phyloP scores from a whole-genome alignment of 92 coral and sea anemone genomes.

The Heteractis magnifica region DNA sequence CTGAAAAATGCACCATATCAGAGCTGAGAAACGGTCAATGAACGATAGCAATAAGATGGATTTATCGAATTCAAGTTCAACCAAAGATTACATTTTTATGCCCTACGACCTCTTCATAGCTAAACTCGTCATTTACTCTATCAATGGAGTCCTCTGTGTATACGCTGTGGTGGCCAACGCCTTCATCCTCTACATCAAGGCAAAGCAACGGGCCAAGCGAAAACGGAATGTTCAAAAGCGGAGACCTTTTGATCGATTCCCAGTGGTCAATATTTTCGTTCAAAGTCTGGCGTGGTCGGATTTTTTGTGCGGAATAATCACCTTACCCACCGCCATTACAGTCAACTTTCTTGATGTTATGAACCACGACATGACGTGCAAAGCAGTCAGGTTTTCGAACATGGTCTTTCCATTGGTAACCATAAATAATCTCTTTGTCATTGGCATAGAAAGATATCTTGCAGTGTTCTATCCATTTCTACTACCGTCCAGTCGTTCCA shows the following conservation, averaged over 20 bases:
- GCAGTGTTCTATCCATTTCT: conserved; percentile 11
- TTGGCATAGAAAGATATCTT: conserved; percentile 14
- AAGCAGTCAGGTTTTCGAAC: background rate
- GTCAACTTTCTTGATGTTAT: background rate
- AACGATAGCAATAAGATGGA: too few relatives aligned
- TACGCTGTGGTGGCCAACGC: too few relatives aligned
- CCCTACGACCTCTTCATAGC: too few relatives aligned
- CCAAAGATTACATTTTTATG: too few relatives aligned
- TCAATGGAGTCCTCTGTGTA: too few relatives aligned
- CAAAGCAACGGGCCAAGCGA: too few relatives aligned
- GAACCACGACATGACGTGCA: background rate
- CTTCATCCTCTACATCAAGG: too few relatives aligned
- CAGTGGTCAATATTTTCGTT: background rate
- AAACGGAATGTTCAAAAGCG: too few relatives aligned
- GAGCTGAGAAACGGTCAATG: too few relatives aligned
- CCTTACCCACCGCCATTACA: background rate
- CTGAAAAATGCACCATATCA: too few relatives aligned
- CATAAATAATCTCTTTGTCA: background rate
- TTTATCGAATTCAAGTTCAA: background rate
- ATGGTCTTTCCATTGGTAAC: conserved; percentile 2
- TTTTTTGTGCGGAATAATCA: background rate
- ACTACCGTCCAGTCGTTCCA: background rate
- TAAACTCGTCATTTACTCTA: too few relatives aligned
- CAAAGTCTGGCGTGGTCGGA: background rate
- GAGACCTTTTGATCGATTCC: background rate